phyloP scores from a whole-genome alignment of 2,797 vertebrate species.

The Mycteria americana region DNA sequence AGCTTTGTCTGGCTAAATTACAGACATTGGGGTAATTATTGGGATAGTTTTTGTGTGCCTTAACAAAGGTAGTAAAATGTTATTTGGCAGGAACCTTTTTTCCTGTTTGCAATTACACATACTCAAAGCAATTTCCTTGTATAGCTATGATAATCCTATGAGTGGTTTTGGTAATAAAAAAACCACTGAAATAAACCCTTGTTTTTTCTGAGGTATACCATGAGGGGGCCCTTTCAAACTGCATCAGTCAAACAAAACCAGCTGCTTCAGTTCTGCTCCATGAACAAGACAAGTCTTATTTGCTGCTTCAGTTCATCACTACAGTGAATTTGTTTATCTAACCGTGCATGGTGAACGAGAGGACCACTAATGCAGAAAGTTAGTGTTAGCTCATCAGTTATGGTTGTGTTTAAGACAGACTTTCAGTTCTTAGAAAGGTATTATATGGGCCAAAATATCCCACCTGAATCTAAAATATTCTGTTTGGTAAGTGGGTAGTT shows the following conservation, averaged over 20 bases:
- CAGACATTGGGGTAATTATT: background rate
- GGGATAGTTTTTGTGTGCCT: background rate
- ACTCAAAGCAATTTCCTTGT: conserved; percentile 23
- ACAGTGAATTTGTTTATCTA: conserved; percentile 1
- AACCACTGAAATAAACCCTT: background rate
- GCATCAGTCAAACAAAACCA: conserved; percentile 26
- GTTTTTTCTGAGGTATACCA: background rate
- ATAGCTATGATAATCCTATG: background rate
- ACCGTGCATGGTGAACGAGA: background rate
- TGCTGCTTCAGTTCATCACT: conserved; percentile 10
- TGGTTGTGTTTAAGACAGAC: background rate
- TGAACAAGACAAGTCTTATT: conserved; percentile 15
- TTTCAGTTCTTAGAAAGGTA: background rate
- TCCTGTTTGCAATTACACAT: background rate
- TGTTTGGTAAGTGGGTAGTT: background rate
- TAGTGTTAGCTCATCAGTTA: background rate
- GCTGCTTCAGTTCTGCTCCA: conserved; percentile 35
- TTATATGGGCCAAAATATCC: background rate
- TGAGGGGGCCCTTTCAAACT: conserved; percentile 37
- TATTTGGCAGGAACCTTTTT: background rate
- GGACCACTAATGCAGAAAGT: background rate
- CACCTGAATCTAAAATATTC: background rate
- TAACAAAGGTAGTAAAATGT: background rate
- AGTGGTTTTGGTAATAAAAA: conserved; percentile 21
- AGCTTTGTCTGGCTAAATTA: background rate